Conservation (phyloP, 1,140 invertebrate genomes). For the Tetranychus urticae region DNA sequence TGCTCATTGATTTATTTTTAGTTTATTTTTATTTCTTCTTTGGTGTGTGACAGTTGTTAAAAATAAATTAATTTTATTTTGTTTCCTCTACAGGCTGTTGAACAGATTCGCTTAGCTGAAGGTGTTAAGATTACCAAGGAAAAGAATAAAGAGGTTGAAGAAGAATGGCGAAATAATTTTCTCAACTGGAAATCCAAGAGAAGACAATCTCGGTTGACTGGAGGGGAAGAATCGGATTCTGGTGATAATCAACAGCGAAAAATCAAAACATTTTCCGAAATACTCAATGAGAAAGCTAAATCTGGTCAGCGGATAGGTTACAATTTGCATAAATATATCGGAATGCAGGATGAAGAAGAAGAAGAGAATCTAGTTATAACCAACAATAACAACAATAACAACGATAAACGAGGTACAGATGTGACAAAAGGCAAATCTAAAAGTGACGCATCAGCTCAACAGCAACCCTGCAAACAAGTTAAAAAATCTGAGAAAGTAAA, state of each 20-base stretch:
- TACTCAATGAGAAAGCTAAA: conserved; percentile 46
- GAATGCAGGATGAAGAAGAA: neutral
- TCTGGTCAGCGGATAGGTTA: conserved; percentile 9
- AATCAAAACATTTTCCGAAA: conserved; percentile 78
- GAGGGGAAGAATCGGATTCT: conserved; percentile 49
- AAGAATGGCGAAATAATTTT: conserved; percentile 40
- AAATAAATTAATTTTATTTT: neutral
- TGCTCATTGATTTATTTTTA: too few relatives aligned
- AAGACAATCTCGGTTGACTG: conserved; percentile 33
- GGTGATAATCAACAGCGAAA: conserved; percentile 36
- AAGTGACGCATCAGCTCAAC: neutral
- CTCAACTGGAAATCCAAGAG: conserved; percentile 79
- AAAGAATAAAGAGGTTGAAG: conserved; percentile 16
- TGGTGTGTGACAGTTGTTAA: neutral
- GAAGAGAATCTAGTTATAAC: neutral
- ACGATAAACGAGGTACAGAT: too few relatives aligned
- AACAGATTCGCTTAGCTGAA: conserved; percentile 16
- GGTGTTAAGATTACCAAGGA: conserved; percentile 16
- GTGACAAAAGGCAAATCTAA: conserved; percentile 9
- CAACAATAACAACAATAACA: too few relatives aligned
- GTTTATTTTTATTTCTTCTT: neutral
- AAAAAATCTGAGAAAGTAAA: neutral
- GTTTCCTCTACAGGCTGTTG: conserved; percentile 11
- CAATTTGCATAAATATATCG: conserved; percentile 9
- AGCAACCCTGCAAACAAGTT: neutral